phyloP scores from a whole-genome alignment of 2,113 vertebrate genomes.

The Hirundichthys speculiger region DNA sequence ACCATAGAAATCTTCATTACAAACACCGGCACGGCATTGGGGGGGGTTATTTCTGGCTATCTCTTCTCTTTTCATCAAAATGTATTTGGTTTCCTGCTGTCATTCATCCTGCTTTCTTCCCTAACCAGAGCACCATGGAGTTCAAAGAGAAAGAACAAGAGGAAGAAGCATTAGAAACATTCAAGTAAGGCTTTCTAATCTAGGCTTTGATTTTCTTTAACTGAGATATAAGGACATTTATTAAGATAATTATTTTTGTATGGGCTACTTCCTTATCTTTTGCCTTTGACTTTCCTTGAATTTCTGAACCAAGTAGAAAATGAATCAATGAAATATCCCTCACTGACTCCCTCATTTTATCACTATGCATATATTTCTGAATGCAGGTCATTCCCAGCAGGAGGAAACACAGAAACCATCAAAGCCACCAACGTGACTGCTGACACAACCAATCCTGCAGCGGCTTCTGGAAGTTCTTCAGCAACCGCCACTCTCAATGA shows the following conservation, averaged over 20 bases:
- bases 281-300: no score
- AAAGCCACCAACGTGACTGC: background rate
- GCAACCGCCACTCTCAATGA: no score
- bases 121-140: constrained; percentile 45
- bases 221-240: background rate
- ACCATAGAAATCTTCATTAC: no score
- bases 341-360: no score
- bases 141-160: constrained; percentile 31
- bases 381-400: background rate
- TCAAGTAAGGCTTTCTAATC: constrained; percentile 41
- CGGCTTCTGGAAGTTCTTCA: background rate
- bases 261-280: no score
- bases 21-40: no score
- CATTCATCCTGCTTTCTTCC: background rate
- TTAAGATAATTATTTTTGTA: background rate
- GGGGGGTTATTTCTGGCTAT: no score
- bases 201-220: background rate
- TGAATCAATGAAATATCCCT: no score
- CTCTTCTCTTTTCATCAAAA: no score
- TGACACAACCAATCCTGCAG: no score
- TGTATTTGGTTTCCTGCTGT: no score
- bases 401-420: background rate
- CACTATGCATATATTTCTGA: background rate
- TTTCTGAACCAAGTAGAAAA: no score
- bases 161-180: constrained; percentile 11